Base-by-base conservation (phyloP, 2,888 invertebrate genomes). In the Lordiphosa fenestrarum region DNA sequence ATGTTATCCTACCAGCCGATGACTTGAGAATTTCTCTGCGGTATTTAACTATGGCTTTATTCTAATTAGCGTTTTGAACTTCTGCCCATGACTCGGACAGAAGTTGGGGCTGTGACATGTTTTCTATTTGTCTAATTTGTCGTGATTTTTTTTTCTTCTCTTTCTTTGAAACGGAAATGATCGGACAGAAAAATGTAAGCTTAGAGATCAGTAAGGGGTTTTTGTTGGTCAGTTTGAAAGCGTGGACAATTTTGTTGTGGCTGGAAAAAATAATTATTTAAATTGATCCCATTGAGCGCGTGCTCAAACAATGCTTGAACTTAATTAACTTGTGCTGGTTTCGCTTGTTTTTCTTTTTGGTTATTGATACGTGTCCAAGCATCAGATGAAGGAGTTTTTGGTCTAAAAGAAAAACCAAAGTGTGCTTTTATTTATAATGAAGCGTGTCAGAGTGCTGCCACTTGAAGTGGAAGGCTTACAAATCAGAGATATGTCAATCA, bases 31-130 rank as follows among this genome's bases (percentile, higher is more conserved):
- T 53, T 73, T 59, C 50, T 59, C 37, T 37, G 9, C 9, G n/a
- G 6, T 23, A 13, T 6, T 5, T 67, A 55, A 19, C 19, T 19
- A 19, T 19, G 69, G 69, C 71, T 68, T 69, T 84, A 86, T 85
- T 86, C 86, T 85, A 85, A 85, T 85, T 86, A 85, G 85, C 86
- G 81, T 68, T n/a, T n/a, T 51, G 67, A 67, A 71, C 66, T 35
- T 12, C 55, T 42, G 66, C 1, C 6, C 53, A 81, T 82, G 78
- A 82, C 72, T 64, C 40, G 62, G 46, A 7, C 4, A 15, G 46
- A 38, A 12, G 23, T 30, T 30, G 30, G 30, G 71, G 71, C 71
- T 69, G n/a, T 68, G 81, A 81, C 82, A 77, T 85, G 74, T 81
- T 84, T 85, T 71, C 78, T 81, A 82, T 84, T 81, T 74, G 69